These are phyloP conservation scores for Neostethus bicornis DNA, from an alignment of 2,797 vertebrate genomes.

Conservation along the genomic window DNA sequence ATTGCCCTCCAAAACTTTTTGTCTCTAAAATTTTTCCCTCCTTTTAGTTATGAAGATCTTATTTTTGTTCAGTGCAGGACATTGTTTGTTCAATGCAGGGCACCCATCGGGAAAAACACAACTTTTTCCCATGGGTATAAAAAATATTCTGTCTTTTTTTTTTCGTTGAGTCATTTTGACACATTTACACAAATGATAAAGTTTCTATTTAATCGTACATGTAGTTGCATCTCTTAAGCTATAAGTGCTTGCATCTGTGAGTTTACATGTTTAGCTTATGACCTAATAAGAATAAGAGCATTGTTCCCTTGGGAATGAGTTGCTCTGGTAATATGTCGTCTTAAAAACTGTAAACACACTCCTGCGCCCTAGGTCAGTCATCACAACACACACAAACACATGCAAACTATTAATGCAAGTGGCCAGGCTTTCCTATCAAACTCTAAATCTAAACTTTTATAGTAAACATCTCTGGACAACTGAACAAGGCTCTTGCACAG, in stretches of 20 bases:
- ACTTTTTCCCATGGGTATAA: constrained; percentile 28
- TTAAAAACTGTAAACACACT: constrained; percentile 75
- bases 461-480: constrained; percentile 81
- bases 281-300: constrained; percentile 73
- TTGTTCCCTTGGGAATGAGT: constrained; percentile 72
- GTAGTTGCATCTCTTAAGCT: constrained; percentile 62
- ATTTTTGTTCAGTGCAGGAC: no score
- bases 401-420: constrained; percentile 44
- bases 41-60: background rate
- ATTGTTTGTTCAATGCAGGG: no score
- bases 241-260: constrained; percentile 75
- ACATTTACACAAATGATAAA: constrained; percentile 56
- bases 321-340: constrained; percentile 56
- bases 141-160: constrained; percentile 18
- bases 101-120: no score
- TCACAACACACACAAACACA: constrained; percentile 54
- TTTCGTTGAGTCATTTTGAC: constrained; percentile 36
- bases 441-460: constrained; percentile 81
- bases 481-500: constrained; percentile 71
- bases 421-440: constrained; percentile 74
- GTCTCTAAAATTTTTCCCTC: background rate
- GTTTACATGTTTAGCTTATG: constrained; percentile 68
- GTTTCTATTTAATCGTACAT: constrained; percentile 64
- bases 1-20: no score
- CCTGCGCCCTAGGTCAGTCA: constrained; percentile 51